Evolutionary conservation across 2,113 vertebrate species (phyloP).

Genomic region (Oncorhynchus kisutch): DNA sequence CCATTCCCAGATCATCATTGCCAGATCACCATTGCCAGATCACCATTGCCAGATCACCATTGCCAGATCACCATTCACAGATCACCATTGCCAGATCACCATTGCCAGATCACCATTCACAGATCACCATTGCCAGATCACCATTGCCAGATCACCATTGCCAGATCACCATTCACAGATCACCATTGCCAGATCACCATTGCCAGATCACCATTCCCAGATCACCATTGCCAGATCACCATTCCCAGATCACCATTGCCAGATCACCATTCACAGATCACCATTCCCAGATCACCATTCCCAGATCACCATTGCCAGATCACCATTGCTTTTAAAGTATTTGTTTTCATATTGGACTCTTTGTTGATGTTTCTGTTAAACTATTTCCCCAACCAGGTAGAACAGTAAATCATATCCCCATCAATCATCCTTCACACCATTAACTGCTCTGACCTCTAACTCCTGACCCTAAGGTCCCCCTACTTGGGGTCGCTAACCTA

Average conservation of each 20-base stretch:
- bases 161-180: neutral
- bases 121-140: slow-evolving; percentile 6
- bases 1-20: neutral
- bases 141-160: neutral
- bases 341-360: too few relatives aligned
- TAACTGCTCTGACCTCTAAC: neutral
- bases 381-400: too few relatives aligned
- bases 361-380: too few relatives aligned
- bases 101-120: neutral
- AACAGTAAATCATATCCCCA: neutral
- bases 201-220: neutral
- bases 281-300: neutral
- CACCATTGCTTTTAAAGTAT: too few relatives aligned
- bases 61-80: slow-evolving; percentile 1
- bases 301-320: neutral
- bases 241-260: neutral
- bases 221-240: neutral
- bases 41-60: slow-evolving; percentile 1
- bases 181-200: neutral
- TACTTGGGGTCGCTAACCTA: neutral
- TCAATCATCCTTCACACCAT: neutral
- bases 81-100: neutral
- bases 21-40: slow-evolving; percentile 9
- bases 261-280: neutral
- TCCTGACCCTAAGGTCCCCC: neutral